phyloP scores from a whole-genome alignment of 2,113 vertebrate genomes.

The Gopherus evgoodei region DNA sequence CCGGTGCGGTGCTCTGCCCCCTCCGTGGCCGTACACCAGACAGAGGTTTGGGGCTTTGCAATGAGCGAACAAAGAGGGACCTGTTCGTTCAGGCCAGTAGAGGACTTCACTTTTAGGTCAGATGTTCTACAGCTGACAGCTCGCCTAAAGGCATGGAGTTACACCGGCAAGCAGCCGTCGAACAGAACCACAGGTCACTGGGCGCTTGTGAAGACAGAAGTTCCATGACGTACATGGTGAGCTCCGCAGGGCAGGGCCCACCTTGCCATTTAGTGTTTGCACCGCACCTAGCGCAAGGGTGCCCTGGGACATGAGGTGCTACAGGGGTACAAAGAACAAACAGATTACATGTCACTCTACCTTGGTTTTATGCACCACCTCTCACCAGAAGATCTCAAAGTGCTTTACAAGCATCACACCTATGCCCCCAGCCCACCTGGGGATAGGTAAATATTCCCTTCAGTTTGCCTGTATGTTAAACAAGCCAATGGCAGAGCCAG shows the following conservation, averaged over 20 bases:
- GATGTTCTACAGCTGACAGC: not conserved
- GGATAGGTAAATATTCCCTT: too few relatives aligned
- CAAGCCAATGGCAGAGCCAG: not conserved
- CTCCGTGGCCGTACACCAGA: not conserved
- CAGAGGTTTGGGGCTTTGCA: not conserved
- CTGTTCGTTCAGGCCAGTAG: not conserved
- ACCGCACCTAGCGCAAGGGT: accelerated
- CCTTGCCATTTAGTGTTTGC: not conserved
- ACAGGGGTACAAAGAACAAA: not conserved
- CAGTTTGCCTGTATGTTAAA: too few relatives aligned
- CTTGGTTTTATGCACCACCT: not conserved
- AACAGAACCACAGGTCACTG: not conserved
- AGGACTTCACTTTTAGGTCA: not conserved
- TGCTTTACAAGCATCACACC: not conserved
- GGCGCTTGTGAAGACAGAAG: not conserved
- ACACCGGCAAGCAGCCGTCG: not conserved
- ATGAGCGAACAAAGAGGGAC: not conserved
- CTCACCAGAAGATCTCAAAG: not conserved
- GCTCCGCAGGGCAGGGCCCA: not conserved
- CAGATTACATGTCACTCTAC: not conserved
- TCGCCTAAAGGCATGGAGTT: not conserved
- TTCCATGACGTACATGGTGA: not conserved
- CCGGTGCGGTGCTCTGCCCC: not conserved
- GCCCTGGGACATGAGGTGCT: not conserved
- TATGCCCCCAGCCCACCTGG: too few relatives aligned